Base-by-base conservation (phyloP, 2,113 vertebrate species). In the Paramisgurnus dabryanus region DNA sequence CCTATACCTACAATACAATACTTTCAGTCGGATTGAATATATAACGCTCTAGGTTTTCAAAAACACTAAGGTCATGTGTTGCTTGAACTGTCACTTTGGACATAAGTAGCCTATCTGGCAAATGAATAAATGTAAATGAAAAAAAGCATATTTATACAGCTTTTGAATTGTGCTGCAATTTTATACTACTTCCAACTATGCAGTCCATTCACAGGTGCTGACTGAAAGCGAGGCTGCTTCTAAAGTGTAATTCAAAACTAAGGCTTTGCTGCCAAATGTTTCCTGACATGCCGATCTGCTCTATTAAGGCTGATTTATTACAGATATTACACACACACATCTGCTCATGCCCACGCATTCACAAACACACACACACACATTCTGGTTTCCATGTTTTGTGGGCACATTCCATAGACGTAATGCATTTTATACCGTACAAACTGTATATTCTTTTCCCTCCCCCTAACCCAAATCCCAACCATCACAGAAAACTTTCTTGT, bases 231-330 rank as follows among this genome's bases (percentile, higher is more conserved):
- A 27, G 15, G 40, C 53, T 41, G 12, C 43, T 41, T 11, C 39
- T 41, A 49, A 43, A 75, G 83, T 72, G 40, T 55, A 45, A 75
- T 75, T 66, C 39, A 72, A 78, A 75, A 76, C 63, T 40, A 63
- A 27, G 15, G 78, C 63, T 83, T 68, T 39, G 4, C 22, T 12
- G 40, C 85, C 80, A 86, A 73, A 69, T 83, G 83, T 81, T 86
- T 64, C 39, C 63, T 57, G n/a, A 86, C 65, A 69, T 63, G 64
- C 66, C 60, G 12, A 15, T 58, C 65, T 63, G 76, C 76, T 74
- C 79, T 67, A 75, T 82, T 77, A 82, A 81, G 69, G 80, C 67
- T 76, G 71, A 82, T 82, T 85, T 78, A 87, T 78, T 65, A 22
- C 72, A 67, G 12, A 60, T 53, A 78, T 83, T 69, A 81, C 53